Conservation (phyloP, 2,797 vertebrate species). For the Distichodus sexfasciatus region DNA sequence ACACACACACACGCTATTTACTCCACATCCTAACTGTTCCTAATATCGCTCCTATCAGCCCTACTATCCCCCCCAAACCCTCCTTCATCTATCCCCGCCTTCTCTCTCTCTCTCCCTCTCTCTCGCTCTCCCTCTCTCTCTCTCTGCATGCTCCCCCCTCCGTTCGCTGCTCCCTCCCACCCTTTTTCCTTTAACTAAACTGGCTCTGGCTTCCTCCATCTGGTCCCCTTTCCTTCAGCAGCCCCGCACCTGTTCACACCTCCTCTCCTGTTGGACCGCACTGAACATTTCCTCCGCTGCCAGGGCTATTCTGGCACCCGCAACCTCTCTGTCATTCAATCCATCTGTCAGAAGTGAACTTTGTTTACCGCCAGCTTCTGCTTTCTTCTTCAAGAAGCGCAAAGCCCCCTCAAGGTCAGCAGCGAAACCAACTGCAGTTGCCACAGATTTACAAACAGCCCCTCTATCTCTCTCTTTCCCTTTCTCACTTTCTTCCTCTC, state of each 20-base stretch:
- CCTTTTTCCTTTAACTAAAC: slow-evolving; percentile 99
- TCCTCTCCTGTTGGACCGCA: slow-evolving; percentile 99
- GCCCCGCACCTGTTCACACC: slow-evolving; percentile 99
- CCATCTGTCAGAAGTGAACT: slow-evolving; percentile 99
- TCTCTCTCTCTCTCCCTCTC: slow-evolving; percentile 35
- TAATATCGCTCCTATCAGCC: slow-evolving; percentile 62
- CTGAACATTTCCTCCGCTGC: slow-evolving; percentile 94
- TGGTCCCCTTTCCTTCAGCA: slow-evolving; percentile 99
- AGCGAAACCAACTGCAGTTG: slow-evolving; percentile 82
- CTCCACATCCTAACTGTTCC: slow-evolving; percentile 82
- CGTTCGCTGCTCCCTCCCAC: slow-evolving; percentile 79
- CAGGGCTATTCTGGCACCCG: slow-evolving; percentile 98
- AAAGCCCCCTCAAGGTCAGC: slow-evolving; percentile 93
- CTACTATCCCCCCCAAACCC: slow-evolving; percentile 71
- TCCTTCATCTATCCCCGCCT: slow-evolving; percentile 11
- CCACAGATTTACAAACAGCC: slow-evolving; percentile 75
- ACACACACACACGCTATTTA: slow-evolving; percentile 76
- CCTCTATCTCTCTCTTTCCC: no score
- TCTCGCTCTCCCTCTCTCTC: slow-evolving; percentile 74
- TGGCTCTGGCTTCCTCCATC: slow-evolving; percentile 99
- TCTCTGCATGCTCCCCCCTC: slow-evolving; percentile 85
- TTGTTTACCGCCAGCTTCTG: slow-evolving; percentile 99
- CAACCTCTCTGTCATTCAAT: slow-evolving; percentile 99
- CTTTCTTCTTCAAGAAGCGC: slow-evolving; percentile 97
- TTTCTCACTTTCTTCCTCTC: no score